phyloP scores from a whole-genome alignment of 2,113 vertebrate genomes.

The Dromiciops gliroides region DNA sequence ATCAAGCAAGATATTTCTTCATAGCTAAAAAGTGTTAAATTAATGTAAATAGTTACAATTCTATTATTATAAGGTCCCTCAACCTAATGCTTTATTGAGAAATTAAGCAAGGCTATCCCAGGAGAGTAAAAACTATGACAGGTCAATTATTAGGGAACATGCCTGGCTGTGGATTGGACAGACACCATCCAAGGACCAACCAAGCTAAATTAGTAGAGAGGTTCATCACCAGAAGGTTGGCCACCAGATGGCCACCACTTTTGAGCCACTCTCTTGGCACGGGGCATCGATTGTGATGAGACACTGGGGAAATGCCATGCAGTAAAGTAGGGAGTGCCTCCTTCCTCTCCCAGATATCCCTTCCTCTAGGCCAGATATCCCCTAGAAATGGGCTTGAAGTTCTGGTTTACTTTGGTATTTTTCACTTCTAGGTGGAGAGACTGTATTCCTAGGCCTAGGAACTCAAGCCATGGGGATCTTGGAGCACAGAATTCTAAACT shows the following conservation, averaged over 20 bases:
- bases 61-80: background rate
- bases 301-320: background rate
- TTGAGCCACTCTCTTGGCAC: background rate
- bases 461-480: background rate
- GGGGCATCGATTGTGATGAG: background rate
- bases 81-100: background rate
- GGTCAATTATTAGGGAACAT: background rate
- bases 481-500: background rate
- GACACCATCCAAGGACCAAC: background rate
- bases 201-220: background rate
- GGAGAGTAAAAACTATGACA: background rate
- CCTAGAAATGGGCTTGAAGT: background rate
- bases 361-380: background rate
- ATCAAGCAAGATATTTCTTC: background rate
- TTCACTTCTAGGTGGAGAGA: background rate
- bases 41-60: background rate
- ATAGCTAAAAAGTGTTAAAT: background rate
- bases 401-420: background rate
- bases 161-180: background rate
- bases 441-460: background rate
- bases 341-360: too few species aligned
- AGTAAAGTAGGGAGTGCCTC: background rate
- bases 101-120: background rate
- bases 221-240: background rate
- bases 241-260: background rate